These are phyloP conservation scores for Pholis gunnellus DNA, from an alignment of 2,113 vertebrate genomes.

Conservation along the genomic window DNA sequence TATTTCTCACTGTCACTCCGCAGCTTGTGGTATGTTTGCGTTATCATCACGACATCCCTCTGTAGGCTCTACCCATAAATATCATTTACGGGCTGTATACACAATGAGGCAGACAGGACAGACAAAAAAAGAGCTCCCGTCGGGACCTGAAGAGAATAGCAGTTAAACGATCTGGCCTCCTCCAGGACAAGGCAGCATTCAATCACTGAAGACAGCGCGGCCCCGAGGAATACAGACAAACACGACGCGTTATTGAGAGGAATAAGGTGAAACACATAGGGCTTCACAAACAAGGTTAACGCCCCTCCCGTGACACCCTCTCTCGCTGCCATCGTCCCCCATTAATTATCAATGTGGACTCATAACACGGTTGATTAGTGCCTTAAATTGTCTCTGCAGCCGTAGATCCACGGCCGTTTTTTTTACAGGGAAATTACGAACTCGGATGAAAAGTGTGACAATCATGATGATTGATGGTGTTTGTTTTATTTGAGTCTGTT, in stretches of 20 bases:
- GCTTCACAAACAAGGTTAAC: conserved; percentile 50
- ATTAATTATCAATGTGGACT: conserved; percentile 66
- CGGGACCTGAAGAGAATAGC: conserved; percentile 59
- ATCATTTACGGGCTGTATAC: conserved; percentile 58
- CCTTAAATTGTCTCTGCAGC: conserved; percentile 64
- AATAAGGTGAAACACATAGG: conserved; percentile 58
- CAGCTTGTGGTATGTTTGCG: conserved; percentile 55
- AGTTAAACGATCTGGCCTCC: conserved; percentile 79
- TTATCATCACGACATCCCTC: conserved; percentile 54
- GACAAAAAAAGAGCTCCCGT: conserved; percentile 34
- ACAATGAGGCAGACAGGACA: conserved; percentile 50
- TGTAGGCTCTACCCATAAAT: conserved; percentile 58
- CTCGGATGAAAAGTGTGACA: conserved; percentile 69
- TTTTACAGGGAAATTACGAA: conserved; percentile 61
- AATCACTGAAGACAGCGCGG: conserved; percentile 72
- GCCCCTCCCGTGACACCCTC: neutral
- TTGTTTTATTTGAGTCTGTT: conserved; percentile 59
- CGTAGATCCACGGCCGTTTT: conserved; percentile 34
- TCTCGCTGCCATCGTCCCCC: conserved; percentile 10
- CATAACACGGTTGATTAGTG: conserved; percentile 74
- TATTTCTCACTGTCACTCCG: conserved; percentile 60
- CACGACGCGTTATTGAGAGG: conserved; percentile 58
- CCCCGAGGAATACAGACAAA: conserved; percentile 68
- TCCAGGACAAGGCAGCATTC: conserved; percentile 72
- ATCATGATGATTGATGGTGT: conserved; percentile 68